These are phyloP conservation scores for Oryzias sinensis DNA, from an alignment of 2,797 vertebrate species.

Conservation along the genomic window DNA sequence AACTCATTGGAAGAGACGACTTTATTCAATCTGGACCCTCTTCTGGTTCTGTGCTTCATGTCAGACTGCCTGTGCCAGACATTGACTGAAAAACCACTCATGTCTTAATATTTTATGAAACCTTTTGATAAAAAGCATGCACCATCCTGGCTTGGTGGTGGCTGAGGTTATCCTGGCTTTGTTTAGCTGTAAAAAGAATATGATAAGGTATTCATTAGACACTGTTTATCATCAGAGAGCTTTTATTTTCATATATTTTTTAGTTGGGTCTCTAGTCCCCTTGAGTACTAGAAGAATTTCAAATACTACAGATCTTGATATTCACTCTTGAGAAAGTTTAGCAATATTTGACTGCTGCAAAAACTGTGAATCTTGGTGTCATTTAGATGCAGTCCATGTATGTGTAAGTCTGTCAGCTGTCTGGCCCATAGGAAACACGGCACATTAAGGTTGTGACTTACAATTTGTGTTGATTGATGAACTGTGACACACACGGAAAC, in stretches of 20 bases:
- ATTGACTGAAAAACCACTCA: constrained; percentile 25
- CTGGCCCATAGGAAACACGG: constrained; percentile 22
- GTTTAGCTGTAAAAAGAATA: background rate
- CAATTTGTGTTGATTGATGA: constrained; percentile 28
- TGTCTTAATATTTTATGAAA: constrained; percentile 41
- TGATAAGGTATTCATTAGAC: constrained; percentile 4
- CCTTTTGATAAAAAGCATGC: constrained; percentile 28
- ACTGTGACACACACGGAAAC: constrained; percentile 20
- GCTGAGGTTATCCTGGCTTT: background rate
- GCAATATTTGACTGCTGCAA: constrained; percentile 79
- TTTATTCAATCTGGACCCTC: constrained; percentile 26
- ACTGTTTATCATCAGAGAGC: background rate
- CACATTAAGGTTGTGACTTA: constrained; percentile 21
- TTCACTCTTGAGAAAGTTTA: constrained; percentile 56
- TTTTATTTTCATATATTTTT: constrained; percentile 8
- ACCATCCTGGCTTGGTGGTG: constrained; percentile 30
- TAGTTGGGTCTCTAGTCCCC: constrained; percentile 33
- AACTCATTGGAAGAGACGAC: constrained; percentile 7
- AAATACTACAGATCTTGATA: constrained; percentile 51
- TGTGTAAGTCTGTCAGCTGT: constrained; percentile 54
- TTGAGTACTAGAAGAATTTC: no score
- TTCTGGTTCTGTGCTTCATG: background rate
- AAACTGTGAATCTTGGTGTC: constrained; percentile 79
- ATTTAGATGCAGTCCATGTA: constrained; percentile 44
- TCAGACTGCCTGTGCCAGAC: background rate